Evolutionary conservation across 2,888 invertebrate species (phyloP).

Genomic region (Nemurella pictetii): DNA sequence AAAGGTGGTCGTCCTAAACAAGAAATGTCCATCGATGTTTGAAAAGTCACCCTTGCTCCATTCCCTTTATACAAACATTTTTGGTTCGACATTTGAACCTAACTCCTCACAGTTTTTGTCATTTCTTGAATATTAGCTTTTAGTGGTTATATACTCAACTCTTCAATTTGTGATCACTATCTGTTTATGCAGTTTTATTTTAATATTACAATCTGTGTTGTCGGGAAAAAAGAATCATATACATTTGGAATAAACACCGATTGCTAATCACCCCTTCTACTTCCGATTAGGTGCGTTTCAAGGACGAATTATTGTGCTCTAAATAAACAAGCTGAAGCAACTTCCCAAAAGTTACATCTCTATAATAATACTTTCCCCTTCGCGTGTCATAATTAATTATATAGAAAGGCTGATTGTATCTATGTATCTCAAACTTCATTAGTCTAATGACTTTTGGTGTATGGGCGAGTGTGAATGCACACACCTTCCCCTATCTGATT

Average conservation of each 20-base stretch:
- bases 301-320: neutral
- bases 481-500: constrained; percentile 6
- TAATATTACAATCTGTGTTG: no score
- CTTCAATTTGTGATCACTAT: no score
- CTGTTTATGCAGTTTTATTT: no score
- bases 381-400: constrained; percentile 28
- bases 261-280: neutral
- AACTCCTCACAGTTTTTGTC: no score
- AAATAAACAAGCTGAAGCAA: neutral
- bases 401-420: constrained; percentile 17
- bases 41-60: no score
- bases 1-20: no score
- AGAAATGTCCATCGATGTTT: no score
- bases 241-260: neutral
- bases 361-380: neutral
- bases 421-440: constrained; percentile 25
- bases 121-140: no score
- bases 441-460: constrained; percentile 16
- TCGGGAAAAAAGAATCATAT: no score
- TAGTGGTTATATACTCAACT: no score
- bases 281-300: neutral
- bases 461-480: constrained; percentile 23
- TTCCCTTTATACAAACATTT: no score
- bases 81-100: no score
- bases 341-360: constrained; percentile 15